Conservation (phyloP, 2,888 invertebrate genomes). For the Muscina levida region DNA sequence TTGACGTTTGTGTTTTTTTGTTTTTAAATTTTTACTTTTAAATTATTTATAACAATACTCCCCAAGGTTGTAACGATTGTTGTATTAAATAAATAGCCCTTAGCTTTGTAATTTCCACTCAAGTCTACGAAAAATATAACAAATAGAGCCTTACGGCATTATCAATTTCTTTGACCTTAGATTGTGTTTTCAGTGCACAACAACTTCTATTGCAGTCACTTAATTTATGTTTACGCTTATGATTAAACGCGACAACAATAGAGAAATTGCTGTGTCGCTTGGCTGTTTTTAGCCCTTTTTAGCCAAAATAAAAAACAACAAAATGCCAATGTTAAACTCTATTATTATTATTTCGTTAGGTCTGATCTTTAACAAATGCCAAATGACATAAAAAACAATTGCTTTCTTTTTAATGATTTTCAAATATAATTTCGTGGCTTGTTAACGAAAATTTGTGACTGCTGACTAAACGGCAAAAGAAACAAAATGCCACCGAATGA, state of each 20-base stretch:
- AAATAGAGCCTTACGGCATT: too few species aligned
- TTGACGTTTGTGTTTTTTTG: too few species aligned
- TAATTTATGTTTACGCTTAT: constrained; percentile 23
- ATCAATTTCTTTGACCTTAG: neutral
- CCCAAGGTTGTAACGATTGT: too few species aligned
- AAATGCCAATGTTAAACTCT: constrained; percentile 13
- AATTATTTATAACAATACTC: too few species aligned
- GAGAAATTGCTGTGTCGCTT: neutral
- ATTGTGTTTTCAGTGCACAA: neutral
- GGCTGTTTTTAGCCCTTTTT: constrained; percentile 9
- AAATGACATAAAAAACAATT: constrained; percentile 7
- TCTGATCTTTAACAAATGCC: too few species aligned
- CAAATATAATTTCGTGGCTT: constrained; percentile 24
- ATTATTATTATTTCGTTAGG: too few species aligned
- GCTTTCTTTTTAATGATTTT: constrained; percentile 24
- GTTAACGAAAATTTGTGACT: constrained; percentile 30
- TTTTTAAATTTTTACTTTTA: too few species aligned
- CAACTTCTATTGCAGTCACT: too few species aligned
- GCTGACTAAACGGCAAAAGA: too few species aligned
- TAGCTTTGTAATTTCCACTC: too few species aligned
- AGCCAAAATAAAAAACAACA: neutral
- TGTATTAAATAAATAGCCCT: too few species aligned
- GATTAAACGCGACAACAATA: neutral
- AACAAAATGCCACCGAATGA: constrained; percentile 18
- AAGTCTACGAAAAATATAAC: too few species aligned